These are phyloP conservation scores for Patiria pectinifera DNA, from an alignment of 53 echinoderm and acorn worm species.

Conservation along the genomic window DNA sequence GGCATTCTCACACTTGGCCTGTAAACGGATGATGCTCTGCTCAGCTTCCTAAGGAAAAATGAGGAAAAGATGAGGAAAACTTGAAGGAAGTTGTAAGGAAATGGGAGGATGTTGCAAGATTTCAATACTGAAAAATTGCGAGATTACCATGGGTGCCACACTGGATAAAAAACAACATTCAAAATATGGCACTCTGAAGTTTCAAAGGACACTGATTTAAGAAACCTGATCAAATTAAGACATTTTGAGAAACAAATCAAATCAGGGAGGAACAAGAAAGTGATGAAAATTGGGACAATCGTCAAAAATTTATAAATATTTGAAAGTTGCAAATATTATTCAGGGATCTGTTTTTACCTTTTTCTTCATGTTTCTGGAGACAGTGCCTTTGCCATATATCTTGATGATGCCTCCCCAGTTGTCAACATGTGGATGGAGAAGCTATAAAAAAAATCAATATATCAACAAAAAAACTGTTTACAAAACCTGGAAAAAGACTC, in stretches of 20 bases:
- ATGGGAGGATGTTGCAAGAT: not conserved
- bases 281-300: too few relatives aligned
- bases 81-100: not conserved
- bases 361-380: slow-evolving; percentile 78
- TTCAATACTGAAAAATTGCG: too few relatives aligned
- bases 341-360: slow-evolving; percentile 47
- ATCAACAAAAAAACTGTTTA: not conserved
- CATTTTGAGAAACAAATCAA: too few relatives aligned
- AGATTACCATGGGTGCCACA: not conserved
- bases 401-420: slow-evolving; percentile 97
- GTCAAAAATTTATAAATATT: too few relatives aligned
- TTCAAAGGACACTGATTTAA: not conserved
- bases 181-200: not conserved
- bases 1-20: slow-evolving; percentile 71
- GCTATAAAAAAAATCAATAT: slow-evolving; percentile 13
- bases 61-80: not conserved
- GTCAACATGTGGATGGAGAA: slow-evolving; percentile 83
- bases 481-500: not conserved
- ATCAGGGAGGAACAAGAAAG: too few relatives aligned
- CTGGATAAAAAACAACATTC: not conserved
- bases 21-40: slow-evolving; percentile 78
- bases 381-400: slow-evolving; percentile 85
- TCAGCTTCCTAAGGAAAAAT: slow-evolving; percentile 72
- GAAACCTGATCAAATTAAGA: too few relatives aligned
- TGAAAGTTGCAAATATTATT: not conserved